Conservation (phyloP, 2,797 vertebrate genomes). For the Argyrosomus regius region DNA sequence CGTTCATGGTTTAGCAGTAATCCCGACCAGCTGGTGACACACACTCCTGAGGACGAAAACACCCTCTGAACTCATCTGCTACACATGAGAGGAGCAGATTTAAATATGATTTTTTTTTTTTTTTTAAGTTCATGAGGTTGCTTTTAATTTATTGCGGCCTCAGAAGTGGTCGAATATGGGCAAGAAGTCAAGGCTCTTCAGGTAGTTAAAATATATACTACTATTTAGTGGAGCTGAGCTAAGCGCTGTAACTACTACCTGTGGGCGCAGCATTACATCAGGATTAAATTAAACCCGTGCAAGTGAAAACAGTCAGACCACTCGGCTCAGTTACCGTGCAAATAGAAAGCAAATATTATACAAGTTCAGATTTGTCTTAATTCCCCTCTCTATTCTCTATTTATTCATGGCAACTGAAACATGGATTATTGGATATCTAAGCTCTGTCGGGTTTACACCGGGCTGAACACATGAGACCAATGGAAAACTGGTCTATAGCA, state of each 20-base stretch:
- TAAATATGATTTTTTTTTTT: constrained; percentile 9
- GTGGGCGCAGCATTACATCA: constrained; percentile 30
- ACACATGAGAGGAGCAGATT: constrained; percentile 7
- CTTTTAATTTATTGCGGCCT: constrained; percentile 30
- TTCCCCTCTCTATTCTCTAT: constrained; percentile 3
- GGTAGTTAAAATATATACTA: constrained; percentile 43
- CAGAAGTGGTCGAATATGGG: constrained; percentile 40
- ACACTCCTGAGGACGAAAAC: constrained; percentile 47
- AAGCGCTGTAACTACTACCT: constrained; percentile 21
- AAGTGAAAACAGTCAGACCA: constrained; percentile 38
- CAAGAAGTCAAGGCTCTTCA: constrained; percentile 30
- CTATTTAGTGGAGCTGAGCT: constrained; percentile 25
- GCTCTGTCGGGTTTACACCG: too few species aligned
- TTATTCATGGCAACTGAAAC: constrained; percentile 3
- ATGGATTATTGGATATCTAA: background rate
- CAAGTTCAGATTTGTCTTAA: constrained; percentile 50
- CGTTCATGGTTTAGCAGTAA: constrained; percentile 62
- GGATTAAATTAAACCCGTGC: constrained; percentile 36
- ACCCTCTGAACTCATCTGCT: constrained; percentile 42
- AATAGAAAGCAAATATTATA: constrained; percentile 30
- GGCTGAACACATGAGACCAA: background rate
- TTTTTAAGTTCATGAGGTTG: background rate
- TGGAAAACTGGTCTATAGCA: too few species aligned
- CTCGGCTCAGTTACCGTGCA: constrained; percentile 25
- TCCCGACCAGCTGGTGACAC: constrained; percentile 70